These are phyloP conservation scores for Micromussa lordhowensis DNA, from an alignment of 92 coral and sea anemone genomes.

Conservation along the genomic window DNA sequence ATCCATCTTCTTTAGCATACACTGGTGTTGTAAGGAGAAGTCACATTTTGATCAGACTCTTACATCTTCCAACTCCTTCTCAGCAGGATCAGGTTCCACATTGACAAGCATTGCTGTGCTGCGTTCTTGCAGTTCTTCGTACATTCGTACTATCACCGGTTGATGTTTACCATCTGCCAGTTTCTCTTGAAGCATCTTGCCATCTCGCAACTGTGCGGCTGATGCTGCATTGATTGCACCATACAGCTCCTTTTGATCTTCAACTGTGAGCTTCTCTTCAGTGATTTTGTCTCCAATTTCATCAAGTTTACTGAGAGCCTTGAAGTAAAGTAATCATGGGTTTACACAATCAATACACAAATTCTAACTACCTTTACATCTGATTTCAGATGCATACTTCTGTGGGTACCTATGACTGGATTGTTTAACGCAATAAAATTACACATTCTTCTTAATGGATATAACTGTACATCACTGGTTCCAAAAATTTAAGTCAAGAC, in stretches of 20 bases:
- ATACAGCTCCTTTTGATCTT: slow-evolving; percentile 82
- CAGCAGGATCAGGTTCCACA: slow-evolving; percentile 74
- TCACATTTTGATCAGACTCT: background rate
- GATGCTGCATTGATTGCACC: slow-evolving; percentile 92
- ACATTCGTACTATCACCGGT: slow-evolving; percentile 89
- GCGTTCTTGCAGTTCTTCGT: slow-evolving; percentile 87
- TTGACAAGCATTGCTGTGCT: slow-evolving; percentile 88
- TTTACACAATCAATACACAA: background rate
- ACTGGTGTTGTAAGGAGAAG: background rate
- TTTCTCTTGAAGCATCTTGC: slow-evolving; percentile 83
- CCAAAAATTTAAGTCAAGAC: no score
- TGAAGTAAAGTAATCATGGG: background rate
- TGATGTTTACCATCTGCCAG: slow-evolving; percentile 74
- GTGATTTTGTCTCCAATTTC: slow-evolving; percentile 77
- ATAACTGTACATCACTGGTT: no score
- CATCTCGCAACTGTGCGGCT: slow-evolving; percentile 87
- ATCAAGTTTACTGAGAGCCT: slow-evolving; percentile 86
- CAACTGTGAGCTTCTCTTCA: slow-evolving; percentile 80
- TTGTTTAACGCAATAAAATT: no score
- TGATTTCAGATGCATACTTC: background rate
- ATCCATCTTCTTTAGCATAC: background rate
- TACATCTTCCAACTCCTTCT: slow-evolving; percentile 91
- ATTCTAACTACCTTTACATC: background rate
- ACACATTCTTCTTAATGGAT: no score
- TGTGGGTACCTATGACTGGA: no score